Base-by-base conservation (phyloP, 2,797 vertebrate species). In the Echeneis naucrates region DNA sequence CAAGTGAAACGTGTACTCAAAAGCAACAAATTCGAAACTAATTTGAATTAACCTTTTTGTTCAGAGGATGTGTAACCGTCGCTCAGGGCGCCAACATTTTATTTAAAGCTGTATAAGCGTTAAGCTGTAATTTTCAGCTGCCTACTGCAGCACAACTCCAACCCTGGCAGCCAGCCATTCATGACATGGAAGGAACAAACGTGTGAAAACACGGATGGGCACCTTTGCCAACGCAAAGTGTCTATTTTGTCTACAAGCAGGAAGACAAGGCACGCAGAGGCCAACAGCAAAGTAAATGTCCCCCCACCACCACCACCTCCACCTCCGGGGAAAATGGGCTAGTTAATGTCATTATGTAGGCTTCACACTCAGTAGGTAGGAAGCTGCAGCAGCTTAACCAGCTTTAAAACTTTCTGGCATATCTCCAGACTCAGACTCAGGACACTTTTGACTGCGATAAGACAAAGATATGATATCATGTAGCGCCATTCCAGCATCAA, bases 111-210 rank as follows among this genome's bases (percentile, higher is more conserved):
- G 8, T 37, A 70, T 75, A 58, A 44, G 56, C 54, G 56, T 57
- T 51, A 59, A 66, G 32, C 42, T 38, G 48, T 50, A 51, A 64
- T 65, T 61, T n/a, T 21, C 16, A 53, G 19, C 17, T 53, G 42
- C 10, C 24, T 64, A n/a, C 42, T 40, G 44, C 35, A 4, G 30
- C 11, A 4, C 27, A 37, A 24, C 4, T 4, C 13, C 21, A 26
- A 60, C 26, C 53, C 17, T 7, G 4, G 24, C 26, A 56, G 50
- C 44, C 17, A 53, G 54, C 24, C 17, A 35, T 24, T 64, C 14
- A 10, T 30, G 19, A 60, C 33, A 33, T 40, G 30, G 4, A 40
- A 19, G 58, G 21, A 33, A 9, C 35, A 68, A 2, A 45, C 3
- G 6, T 45, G 8, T 16, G 9, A 35, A 45, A 56, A 23, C 17